Conservation (phyloP, 2,888 invertebrate genomes). For the Lasioglossum figueresi region DNA sequence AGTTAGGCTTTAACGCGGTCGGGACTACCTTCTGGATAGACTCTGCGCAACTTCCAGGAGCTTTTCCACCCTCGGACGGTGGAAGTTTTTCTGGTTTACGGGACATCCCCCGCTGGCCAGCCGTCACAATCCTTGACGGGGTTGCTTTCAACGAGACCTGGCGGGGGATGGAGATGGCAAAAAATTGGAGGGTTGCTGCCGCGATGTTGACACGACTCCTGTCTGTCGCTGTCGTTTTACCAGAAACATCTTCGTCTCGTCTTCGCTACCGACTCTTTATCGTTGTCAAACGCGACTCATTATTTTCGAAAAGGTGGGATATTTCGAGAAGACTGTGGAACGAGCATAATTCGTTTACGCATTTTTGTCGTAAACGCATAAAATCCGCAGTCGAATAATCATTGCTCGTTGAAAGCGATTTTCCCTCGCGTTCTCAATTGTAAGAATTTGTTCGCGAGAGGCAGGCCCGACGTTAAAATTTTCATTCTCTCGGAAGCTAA, state of each 20-base stretch:
- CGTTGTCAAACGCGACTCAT: not conserved
- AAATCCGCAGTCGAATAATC: not conserved
- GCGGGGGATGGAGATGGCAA: constrained; percentile 30
- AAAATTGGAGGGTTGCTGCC: constrained; percentile 47
- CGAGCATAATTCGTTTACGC: too few species aligned
- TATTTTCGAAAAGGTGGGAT: not conserved
- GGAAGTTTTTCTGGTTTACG: constrained; percentile 39
- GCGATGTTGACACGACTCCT: constrained; percentile 58
- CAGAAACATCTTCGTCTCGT: constrained; percentile 14
- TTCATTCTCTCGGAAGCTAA: constrained; percentile 12
- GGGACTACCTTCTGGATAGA: constrained; percentile 52
- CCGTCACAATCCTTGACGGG: constrained; percentile 67
- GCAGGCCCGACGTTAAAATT: not conserved
- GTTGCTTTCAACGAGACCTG: constrained; percentile 58
- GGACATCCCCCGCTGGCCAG: constrained; percentile 58
- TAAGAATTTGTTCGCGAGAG: not conserved
- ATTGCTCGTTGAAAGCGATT: not conserved
- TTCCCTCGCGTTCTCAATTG: not conserved
- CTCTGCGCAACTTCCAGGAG: constrained; percentile 46
- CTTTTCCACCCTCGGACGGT: constrained; percentile 28
- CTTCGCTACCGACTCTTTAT: not conserved
- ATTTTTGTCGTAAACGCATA: not conserved
- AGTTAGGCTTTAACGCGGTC: constrained; percentile 62
- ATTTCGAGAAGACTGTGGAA: too few species aligned
- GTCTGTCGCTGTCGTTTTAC: constrained; percentile 22